Conservation (phyloP, 2,797 vertebrate species). For the Oophaga sylvatica region DNA sequence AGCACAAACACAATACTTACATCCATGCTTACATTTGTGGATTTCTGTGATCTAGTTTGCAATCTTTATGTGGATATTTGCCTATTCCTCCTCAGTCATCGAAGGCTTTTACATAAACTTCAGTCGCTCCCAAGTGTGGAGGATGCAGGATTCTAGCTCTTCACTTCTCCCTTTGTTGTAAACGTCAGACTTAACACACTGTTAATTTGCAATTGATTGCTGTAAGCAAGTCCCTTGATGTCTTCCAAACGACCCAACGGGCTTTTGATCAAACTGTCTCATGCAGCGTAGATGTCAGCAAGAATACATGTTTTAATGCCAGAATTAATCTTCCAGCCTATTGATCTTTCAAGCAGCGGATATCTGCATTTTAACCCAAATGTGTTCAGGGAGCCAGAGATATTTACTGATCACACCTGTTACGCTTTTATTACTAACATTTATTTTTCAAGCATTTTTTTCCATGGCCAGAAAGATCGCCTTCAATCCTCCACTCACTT, state of each 20-base stretch:
- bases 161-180: background rate
- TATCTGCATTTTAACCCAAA: background rate
- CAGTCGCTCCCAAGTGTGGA: background rate
- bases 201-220: slow-evolving; percentile 62
- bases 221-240: slow-evolving; percentile 50
- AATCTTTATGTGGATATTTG: too few species aligned
- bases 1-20: too few species aligned
- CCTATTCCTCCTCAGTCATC: too few species aligned
- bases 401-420: background rate
- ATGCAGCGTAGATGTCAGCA: background rate
- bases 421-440: background rate
- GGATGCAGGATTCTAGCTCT: background rate
- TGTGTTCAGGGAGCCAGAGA: background rate
- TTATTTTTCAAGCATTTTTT: slow-evolving; percentile 26
- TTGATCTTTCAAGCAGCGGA: background rate
- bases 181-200: slow-evolving; percentile 41
- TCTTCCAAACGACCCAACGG: slow-evolving; percentile 47
- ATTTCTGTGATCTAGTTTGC: too few species aligned
- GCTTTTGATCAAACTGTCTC: slow-evolving; percentile 59
- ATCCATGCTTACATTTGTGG: too few species aligned
- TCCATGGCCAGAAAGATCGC: background rate
- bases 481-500: background rate
- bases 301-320: background rate
- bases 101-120: background rate
- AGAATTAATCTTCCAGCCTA: slow-evolving; percentile 13